phyloP scores from a whole-genome alignment of 2,888 invertebrate genomes.

The Drosophila tripunctata region DNA sequence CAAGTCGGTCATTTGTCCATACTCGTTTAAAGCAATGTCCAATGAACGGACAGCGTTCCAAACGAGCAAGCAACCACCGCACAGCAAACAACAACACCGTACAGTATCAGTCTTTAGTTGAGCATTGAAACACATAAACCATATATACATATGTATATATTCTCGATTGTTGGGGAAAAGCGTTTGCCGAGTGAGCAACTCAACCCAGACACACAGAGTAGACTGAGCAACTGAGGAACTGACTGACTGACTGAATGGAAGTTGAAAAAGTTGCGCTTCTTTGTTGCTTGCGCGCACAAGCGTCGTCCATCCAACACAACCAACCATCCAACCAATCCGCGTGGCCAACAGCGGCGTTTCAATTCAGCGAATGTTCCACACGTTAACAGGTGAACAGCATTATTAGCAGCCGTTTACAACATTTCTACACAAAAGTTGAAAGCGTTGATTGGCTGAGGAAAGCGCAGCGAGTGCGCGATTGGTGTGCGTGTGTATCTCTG shows the following conservation, averaged over 20 bases:
- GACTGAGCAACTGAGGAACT: neutral
- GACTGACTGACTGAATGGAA: constrained; percentile 23
- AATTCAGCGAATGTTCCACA: constrained; percentile 84
- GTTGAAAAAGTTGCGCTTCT: constrained; percentile 79
- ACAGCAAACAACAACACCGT: neutral
- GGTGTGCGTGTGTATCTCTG: constrained; percentile 43
- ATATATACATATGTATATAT: too few relatives aligned
- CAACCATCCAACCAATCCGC: constrained; percentile 81
- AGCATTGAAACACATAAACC: constrained; percentile 37
- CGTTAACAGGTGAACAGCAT: constrained; percentile 78
- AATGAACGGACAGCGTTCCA: constrained; percentile 44
- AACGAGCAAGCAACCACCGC: constrained; percentile 32
- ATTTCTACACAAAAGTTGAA: constrained; percentile 67
- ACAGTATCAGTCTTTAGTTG: neutral
- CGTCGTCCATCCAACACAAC: too few relatives aligned
- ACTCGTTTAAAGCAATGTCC: constrained; percentile 23
- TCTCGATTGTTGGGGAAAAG: constrained; percentile 27
- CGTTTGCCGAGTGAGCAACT: too few relatives aligned
- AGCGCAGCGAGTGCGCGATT: constrained; percentile 51
- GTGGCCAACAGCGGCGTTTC: constrained; percentile 80
- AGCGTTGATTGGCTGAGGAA: constrained; percentile 73
- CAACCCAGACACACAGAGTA: neutral
- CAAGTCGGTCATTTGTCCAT: constrained; percentile 3
- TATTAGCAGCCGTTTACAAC: constrained; percentile 58
- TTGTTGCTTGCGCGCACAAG: constrained; percentile 77